Conservation (phyloP, 1,140 invertebrate species). For the Neodiprion fabricii region DNA sequence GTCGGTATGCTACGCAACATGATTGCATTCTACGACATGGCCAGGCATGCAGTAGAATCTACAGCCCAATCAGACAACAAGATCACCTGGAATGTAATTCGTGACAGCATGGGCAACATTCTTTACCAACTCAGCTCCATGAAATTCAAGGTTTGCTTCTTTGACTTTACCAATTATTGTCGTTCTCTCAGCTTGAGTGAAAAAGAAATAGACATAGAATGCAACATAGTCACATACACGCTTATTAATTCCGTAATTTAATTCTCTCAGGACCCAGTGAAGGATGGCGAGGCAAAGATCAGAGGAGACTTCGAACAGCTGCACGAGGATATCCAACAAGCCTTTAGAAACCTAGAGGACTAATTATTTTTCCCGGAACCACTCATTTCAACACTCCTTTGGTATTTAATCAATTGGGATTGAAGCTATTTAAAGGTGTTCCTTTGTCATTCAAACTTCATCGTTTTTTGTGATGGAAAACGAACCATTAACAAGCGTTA, state of each 20-base stretch:
- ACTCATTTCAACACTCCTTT: constrained; percentile 4
- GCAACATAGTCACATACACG: constrained; percentile 10
- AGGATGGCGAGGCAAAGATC: constrained; percentile 97
- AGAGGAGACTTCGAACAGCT: constrained; percentile 96
- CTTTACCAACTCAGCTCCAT: constrained; percentile 98
- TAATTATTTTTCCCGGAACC: constrained; percentile 63
- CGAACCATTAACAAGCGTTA: not conserved
- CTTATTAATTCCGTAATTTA: not conserved
- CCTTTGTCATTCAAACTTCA: not conserved
- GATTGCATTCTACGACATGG: constrained; percentile 98
- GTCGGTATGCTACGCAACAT: constrained; percentile 99
- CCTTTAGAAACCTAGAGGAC: constrained; percentile 99
- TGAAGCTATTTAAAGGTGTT: not conserved
- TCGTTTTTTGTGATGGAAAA: not conserved
- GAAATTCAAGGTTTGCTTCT: constrained; percentile 92
- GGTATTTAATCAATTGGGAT: not conserved
- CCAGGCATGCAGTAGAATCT: constrained; percentile 95
- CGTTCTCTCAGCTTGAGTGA: not conserved
- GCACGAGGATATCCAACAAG: constrained; percentile 93
- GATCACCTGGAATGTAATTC: constrained; percentile 97
- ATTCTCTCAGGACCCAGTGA: constrained; percentile 87
- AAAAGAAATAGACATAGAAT: constrained; percentile 13
- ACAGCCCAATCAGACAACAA: constrained; percentile 99
- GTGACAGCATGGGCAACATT: constrained; percentile 95
- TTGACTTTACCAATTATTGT: not conserved